Percentiles rank a stretch among this genome's conserved stretches.
phyloP scores from a whole-genome alignment of 1,140 invertebrate species.

The Luehdorfia chinensis region DNA sequence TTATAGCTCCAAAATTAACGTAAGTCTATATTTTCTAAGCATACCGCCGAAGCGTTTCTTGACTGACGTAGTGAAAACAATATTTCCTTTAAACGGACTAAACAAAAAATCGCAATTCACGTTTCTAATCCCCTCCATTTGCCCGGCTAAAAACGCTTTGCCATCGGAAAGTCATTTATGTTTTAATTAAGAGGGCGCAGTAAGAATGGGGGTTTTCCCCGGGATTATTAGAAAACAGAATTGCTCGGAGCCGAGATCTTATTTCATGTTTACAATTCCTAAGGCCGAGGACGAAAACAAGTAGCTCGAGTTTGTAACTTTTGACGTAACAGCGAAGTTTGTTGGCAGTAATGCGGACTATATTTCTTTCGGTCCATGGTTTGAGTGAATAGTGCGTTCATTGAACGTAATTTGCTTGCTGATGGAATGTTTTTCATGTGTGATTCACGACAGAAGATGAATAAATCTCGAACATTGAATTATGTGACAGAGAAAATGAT shows the following conservation, averaged over 20 bases:
- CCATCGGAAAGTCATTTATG: slow-evolving; percentile 46
- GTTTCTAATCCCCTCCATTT: slow-evolving; percentile 32
- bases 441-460: too few species aligned
- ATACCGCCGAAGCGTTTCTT: too few species aligned
- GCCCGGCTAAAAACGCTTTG: slow-evolving; percentile 32
- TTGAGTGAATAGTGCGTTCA: background rate
- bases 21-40: too few species aligned
- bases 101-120: slow-evolving; percentile 40
- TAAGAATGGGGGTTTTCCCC: slow-evolving; percentile 31
- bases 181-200: slow-evolving; percentile 45
- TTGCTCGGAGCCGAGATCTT: slow-evolving; percentile 24
- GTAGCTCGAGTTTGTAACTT: background rate
- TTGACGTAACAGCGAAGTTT: slow-evolving; percentile 1
- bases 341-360: background rate
- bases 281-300: slow-evolving; percentile 4
- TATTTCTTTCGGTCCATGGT: background rate
- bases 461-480: too few species aligned
- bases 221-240: slow-evolving; percentile 39
- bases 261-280: slow-evolving; percentile 24
- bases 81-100: background rate
- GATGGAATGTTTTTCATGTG: too few species aligned
- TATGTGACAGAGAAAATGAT: too few species aligned
- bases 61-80: too few species aligned
- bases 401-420: background rate
- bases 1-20: too few species aligned